Conservation (phyloP, 53 echinoderm and acorn worm species). For the Mesocentrotus franciscanus region DNA sequence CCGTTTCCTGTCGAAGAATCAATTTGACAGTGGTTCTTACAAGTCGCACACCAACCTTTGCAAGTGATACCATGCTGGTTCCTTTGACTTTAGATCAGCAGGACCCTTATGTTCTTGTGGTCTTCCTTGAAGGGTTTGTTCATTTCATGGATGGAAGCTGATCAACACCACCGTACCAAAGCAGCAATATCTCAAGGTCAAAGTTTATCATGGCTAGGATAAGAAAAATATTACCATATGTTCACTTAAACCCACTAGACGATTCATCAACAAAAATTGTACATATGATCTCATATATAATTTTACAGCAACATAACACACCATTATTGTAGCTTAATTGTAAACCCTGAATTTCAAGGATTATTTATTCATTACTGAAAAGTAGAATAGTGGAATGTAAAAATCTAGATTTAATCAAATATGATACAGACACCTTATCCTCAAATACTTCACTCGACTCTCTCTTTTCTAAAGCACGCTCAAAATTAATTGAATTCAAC, state of each 20-base stretch:
- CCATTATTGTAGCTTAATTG: background rate
- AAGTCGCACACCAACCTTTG: background rate
- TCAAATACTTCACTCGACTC: too few species aligned
- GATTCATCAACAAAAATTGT: too few species aligned
- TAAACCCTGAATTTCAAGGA: background rate
- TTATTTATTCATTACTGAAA: too few species aligned
- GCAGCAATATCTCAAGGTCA: background rate
- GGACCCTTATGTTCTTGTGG: background rate
- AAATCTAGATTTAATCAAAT: too few species aligned
- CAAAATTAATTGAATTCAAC: too few species aligned
- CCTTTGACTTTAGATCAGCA: background rate
- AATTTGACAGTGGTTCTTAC: constrained; percentile 27
- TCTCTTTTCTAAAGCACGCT: too few species aligned
- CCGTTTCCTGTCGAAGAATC: constrained; percentile 44
- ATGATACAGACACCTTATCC: too few species aligned
- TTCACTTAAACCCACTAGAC: background rate
- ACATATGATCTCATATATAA: too few species aligned
- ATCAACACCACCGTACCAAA: background rate
- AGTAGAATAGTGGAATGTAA: too few species aligned
- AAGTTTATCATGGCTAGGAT: background rate
- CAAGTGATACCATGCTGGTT: background rate
- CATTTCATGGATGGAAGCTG: background rate
- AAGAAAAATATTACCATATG: background rate
- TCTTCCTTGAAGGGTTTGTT: background rate
- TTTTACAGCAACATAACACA: background rate